phyloP scores from a whole-genome alignment of 2,113 vertebrate species.

The Epinephelus cyanopodus region DNA sequence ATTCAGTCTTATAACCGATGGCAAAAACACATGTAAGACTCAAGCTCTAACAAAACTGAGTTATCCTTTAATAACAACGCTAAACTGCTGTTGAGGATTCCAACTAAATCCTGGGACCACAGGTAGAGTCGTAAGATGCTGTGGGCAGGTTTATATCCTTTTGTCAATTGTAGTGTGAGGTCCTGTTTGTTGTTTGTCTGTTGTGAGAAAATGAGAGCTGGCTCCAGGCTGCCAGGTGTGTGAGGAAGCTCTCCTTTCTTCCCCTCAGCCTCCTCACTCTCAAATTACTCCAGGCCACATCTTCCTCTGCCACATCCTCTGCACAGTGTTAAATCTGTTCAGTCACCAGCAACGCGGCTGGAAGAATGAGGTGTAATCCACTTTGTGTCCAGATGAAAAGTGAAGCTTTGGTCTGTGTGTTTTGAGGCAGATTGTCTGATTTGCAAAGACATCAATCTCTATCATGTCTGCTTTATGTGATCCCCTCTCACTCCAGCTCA shows the following conservation, averaged over 20 bases:
- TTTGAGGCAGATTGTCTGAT: constrained; percentile 57
- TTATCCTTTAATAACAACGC: neutral
- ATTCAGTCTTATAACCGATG: too few relatives aligned
- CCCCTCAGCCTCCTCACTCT: constrained; percentile 10
- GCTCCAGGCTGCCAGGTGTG: constrained; percentile 16
- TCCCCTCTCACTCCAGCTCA: constrained; percentile 22
- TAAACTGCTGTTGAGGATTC: neutral
- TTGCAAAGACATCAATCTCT: constrained; percentile 73
- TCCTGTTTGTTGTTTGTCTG: neutral
- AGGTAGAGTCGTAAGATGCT: neutral
- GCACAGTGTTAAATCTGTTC: neutral
- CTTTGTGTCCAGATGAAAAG: constrained; percentile 37
- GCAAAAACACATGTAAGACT: neutral
- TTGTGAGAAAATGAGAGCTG: neutral
- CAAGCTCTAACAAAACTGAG: neutral
- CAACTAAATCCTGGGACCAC: neutral
- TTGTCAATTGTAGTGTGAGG: too few relatives aligned
- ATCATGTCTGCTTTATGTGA: constrained; percentile 63
- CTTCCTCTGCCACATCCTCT: constrained; percentile 11
- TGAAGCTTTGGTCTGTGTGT: constrained; percentile 23
- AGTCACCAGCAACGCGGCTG: neutral
- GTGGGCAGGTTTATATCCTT: neutral
- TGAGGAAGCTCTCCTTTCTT: neutral
- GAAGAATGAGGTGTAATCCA: neutral
- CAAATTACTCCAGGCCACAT: neutral